phyloP scores from a whole-genome alignment of 2,797 vertebrate species.

The Hypotaenidia philippensis region DNA sequence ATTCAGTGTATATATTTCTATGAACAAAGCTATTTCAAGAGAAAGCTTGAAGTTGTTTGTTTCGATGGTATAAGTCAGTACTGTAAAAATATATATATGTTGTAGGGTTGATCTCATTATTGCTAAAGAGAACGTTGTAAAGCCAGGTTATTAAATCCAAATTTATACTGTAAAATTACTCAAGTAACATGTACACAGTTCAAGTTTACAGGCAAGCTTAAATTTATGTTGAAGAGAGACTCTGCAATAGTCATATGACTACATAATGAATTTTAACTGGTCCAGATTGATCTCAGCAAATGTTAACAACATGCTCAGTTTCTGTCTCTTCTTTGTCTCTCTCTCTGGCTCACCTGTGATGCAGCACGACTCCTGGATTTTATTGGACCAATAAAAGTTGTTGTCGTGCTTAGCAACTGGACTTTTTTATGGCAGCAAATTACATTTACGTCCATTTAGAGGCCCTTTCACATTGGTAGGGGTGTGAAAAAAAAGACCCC shows the following conservation, averaged over 20 bases:
- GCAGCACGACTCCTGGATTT: neutral
- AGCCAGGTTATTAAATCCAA: neutral
- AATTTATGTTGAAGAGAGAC: neutral
- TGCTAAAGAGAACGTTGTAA: neutral
- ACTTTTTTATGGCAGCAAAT: constrained; percentile 2
- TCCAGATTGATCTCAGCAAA: neutral
- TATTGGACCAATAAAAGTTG: neutral
- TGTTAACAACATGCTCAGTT: neutral
- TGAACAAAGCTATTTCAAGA: neutral
- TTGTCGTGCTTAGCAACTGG: neutral
- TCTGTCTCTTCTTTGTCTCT: neutral
- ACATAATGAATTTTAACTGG: neutral
- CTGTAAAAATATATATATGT: neutral
- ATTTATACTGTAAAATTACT: neutral
- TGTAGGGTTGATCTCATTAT: neutral
- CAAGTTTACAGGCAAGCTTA: neutral
- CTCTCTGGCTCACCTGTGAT: neutral
- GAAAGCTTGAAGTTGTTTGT: neutral
- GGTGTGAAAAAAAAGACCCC: neutral
- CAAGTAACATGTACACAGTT: neutral
- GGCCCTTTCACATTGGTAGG: neutral
- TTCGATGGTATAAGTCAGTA: neutral
- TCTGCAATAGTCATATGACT: neutral
- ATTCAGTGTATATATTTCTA: neutral
- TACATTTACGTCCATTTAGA: neutral